Evolutionary conservation across 2,113 vertebrate species (phyloP).

Genomic region (Nansenia antarctica): DNA sequence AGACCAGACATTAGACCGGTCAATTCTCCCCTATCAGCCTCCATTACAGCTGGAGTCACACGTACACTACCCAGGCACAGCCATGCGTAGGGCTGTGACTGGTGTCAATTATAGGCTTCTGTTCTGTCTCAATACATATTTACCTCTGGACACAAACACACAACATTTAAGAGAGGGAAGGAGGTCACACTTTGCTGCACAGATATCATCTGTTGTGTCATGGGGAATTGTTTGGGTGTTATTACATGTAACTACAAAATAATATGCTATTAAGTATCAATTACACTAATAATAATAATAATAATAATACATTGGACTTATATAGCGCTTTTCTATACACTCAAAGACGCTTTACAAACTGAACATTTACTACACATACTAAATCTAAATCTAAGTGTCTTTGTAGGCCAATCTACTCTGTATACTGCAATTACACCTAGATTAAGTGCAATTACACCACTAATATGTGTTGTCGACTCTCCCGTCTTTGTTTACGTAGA

Average conservation of each 20-base stretch:
- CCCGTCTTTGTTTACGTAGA: conserved; percentile 62
- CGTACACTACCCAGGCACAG: neutral
- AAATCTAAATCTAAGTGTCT: too few species aligned
- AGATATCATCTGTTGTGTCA: neutral
- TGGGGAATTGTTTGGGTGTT: neutral
- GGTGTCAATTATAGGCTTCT: too few species aligned
- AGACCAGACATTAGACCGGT: conserved; percentile 49
- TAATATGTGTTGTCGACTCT: neutral
- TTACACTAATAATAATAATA: too few species aligned
- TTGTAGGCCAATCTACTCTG: too few species aligned
- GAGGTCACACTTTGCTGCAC: neutral
- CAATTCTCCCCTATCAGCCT: conserved; percentile 32
- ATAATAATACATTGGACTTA: too few species aligned
- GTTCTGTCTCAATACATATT: neutral
- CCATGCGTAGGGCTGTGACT: too few species aligned
- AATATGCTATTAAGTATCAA: too few species aligned
- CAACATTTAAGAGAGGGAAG: neutral
- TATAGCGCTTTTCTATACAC: too few species aligned
- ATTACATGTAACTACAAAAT: neutral
- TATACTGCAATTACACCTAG: too few species aligned
- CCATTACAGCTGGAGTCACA: conserved; percentile 9
- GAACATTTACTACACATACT: too few species aligned
- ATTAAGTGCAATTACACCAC: too few species aligned
- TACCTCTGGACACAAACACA: neutral
- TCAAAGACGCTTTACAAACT: too few species aligned